Evolutionary conservation across 2,113 vertebrate species (phyloP).

Genomic region (Anthoscopus minutus): DNA sequence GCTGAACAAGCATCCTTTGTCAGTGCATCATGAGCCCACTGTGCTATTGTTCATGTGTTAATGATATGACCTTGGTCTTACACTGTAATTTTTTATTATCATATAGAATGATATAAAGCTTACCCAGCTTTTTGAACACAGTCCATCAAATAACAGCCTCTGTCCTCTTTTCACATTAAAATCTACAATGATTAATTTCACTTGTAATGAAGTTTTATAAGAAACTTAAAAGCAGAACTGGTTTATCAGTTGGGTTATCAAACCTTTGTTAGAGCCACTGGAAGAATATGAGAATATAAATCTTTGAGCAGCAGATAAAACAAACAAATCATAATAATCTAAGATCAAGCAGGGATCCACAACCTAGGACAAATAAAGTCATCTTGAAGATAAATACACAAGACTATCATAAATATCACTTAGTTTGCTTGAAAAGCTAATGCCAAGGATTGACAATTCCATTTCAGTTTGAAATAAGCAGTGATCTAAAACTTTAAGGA

Average conservation of each 20-base stretch:
- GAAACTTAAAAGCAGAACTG: constrained; percentile 50
- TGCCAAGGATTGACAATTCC: background rate
- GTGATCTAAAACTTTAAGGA: background rate
- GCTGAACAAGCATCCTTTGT: constrained; percentile 36
- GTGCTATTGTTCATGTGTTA: constrained; percentile 49
- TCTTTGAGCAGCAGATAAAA: constrained; percentile 40
- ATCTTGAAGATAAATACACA: constrained; percentile 28
- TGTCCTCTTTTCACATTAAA: constrained; percentile 73
- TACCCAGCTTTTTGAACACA: constrained; percentile 52
- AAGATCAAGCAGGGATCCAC: background rate
- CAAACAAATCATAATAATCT: constrained; percentile 56
- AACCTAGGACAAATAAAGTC: constrained; percentile 40
- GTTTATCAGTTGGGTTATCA: constrained; percentile 59
- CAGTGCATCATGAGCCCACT: constrained; percentile 22
- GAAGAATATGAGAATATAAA: constrained; percentile 55
- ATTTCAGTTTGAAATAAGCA: background rate
- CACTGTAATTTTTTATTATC: constrained; percentile 74
- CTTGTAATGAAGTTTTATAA: constrained; percentile 69
- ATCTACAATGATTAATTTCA: constrained; percentile 76
- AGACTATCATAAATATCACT: constrained; percentile 48
- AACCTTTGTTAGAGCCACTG: constrained; percentile 35
- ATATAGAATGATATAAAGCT: constrained; percentile 70
- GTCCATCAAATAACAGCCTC: constrained; percentile 49
- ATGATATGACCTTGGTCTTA: constrained; percentile 64
- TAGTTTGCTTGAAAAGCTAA: constrained; percentile 32